Conservation (phyloP, 2,888 invertebrate genomes). For the Plagodis pulveraria region DNA sequence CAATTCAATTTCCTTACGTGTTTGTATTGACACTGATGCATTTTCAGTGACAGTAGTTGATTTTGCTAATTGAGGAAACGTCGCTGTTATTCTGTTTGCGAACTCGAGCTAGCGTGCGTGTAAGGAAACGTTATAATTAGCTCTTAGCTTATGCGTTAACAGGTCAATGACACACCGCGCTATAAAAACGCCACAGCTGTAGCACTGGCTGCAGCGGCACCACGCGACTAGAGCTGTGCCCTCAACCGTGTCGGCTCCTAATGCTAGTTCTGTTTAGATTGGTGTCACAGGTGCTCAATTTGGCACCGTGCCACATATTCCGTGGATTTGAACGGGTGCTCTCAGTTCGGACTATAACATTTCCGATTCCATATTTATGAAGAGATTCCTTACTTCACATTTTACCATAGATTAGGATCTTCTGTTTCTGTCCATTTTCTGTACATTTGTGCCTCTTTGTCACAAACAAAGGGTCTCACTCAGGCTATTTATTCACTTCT, state of each 20-base stretch:
- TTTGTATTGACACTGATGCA: neutral
- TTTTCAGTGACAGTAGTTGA: constrained; percentile 23
- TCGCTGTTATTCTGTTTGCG: constrained; percentile 30
- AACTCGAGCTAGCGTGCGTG: constrained; percentile 40
- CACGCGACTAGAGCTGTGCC: constrained; percentile 49
- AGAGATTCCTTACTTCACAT: neutral
- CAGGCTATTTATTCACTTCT: too few relatives aligned
- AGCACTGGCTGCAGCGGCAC: constrained; percentile 24
- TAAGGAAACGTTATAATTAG: constrained; percentile 78
- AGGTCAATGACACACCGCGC: constrained; percentile 77
- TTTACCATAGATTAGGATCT: neutral
- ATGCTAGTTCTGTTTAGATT: constrained; percentile 42
- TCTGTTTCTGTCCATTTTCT: neutral
- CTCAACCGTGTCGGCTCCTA: constrained; percentile 23
- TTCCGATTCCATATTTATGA: neutral
- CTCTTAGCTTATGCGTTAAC: constrained; percentile 72
- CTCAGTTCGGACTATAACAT: constrained; percentile 1
- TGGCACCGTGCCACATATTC: constrained; percentile 59
- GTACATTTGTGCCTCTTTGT: too few relatives aligned
- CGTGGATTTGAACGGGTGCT: constrained; percentile 30
- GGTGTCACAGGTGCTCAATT: constrained; percentile 52
- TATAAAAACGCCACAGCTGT: constrained; percentile 56
- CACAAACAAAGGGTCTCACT: too few relatives aligned
- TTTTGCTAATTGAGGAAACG: constrained; percentile 41
- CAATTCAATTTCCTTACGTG: too few relatives aligned